Conservation (phyloP, 2,888 invertebrate genomes). For the Melanargia galathea region DNA sequence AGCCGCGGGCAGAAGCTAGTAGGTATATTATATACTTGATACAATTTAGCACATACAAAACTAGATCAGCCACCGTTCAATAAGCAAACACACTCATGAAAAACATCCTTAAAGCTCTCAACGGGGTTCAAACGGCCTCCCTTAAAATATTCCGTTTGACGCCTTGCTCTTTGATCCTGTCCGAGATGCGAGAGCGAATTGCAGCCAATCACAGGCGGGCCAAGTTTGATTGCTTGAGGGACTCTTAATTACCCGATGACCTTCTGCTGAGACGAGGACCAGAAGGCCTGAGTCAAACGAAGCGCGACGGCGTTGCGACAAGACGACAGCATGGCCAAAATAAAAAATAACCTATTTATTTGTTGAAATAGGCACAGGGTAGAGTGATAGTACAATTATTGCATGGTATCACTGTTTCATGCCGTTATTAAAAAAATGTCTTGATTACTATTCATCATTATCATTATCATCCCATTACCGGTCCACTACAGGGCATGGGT, state of each 20-base stretch:
- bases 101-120: constrained; percentile 34
- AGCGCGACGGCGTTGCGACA: no score
- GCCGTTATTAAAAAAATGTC: no score
- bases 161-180: constrained; percentile 67
- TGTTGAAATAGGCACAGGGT: no score
- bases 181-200: constrained; percentile 49
- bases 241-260: constrained; percentile 78
- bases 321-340: no score
- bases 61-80: constrained; percentile 1
- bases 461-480: no score
- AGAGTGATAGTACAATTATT: no score
- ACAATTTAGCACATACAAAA: constrained; percentile 7
- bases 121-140: constrained; percentile 57
- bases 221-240: constrained; percentile 76
- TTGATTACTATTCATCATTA: no score
- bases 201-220: constrained; percentile 72
- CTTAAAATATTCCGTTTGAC: constrained; percentile 79
- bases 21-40: background rate
- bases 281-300: constrained; percentile 45
- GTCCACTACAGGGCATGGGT: no score
- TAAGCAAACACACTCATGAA: constrained; percentile 33
- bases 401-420: no score
- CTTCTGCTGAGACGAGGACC: constrained; percentile 64
- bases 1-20: no score
- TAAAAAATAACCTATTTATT: no score